Evolutionary conservation across 2,797 vertebrate genomes (phyloP), one percentile per base, ranked within the genome.

Genomic region (Takifugu rubripes): DNA sequence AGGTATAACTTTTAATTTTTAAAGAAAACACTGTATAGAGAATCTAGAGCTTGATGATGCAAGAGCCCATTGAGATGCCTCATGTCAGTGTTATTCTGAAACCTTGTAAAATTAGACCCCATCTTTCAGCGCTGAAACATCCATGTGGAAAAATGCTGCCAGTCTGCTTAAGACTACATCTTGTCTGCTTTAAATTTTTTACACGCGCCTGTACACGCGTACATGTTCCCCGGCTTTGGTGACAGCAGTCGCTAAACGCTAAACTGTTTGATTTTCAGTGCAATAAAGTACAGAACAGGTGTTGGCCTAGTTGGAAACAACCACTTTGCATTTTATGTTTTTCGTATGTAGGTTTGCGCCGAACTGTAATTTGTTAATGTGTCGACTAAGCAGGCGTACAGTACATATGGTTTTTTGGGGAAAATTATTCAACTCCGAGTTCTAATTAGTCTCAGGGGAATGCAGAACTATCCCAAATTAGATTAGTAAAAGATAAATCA

Each of bases 241-340:
- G 85, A 80, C 76, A 74, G 73, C 57, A 58, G 43, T 78, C n/a
- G n/a, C n/a, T n/a, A n/a, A n/a, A n/a, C n/a, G 67, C 71, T 81
- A 74, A 81, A 68, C 68, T 25, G 49, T 57, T 55, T 64, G 64
- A 54, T 60, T 85, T 44, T 78, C 29, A 59, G 11, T 59, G 78
- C 75, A 68, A 66, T 68, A 68, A 81, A 76, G 73, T 24, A 50
- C 64, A 72, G 70, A 84, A 66, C 87, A 89, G 82, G 84, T 87
- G 87, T 77, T 70, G 66, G 76, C 79, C 81, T 72, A 73, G 55
- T 70, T 86, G 66, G 66, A 79, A 75, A 74, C 54, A 57, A 8
- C 5, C 12, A 25, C 52, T 50, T 3, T 5, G 49, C 17, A 53
- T 0, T 24, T 48, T 66, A 25, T 54, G 48, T 55, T 70, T 78